phyloP scores from a whole-genome alignment of 2,797 vertebrate genomes.

The Loriculus beryllinus region DNA sequence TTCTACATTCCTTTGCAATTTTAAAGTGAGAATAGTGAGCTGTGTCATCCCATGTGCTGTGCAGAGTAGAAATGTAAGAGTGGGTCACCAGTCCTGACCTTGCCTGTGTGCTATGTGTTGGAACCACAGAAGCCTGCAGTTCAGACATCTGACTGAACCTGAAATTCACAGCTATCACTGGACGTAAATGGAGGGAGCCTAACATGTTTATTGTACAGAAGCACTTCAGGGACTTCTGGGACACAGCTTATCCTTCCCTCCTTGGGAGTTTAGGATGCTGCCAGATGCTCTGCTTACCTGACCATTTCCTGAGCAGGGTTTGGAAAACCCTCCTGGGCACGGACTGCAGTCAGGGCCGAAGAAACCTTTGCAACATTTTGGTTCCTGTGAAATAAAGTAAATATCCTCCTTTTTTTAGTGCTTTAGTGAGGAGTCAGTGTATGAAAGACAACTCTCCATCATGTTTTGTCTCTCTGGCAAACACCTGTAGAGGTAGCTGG shows the following conservation, averaged over 20 bases:
- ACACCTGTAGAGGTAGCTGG: neutral
- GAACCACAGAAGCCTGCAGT: too few relatives aligned
- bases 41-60: too few relatives aligned
- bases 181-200: too few relatives aligned
- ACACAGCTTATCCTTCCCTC: neutral
- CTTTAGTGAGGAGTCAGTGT: neutral
- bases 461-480: neutral
- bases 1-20: too few relatives aligned
- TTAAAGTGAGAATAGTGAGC: too few relatives aligned
- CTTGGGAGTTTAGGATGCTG: too few relatives aligned
- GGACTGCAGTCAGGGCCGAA: slow-evolving; percentile 85
- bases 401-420: neutral
- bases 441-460: neutral
- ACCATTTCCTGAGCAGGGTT: slow-evolving; percentile 86
- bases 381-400: slow-evolving; percentile 73
- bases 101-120: too few relatives aligned
- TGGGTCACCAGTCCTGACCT: too few relatives aligned
- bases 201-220: too few relatives aligned
- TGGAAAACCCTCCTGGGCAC: slow-evolving; percentile 85
- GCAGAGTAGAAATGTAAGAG: too few relatives aligned
- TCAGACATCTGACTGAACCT: too few relatives aligned
- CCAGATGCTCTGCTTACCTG: slow-evolving; percentile 73
- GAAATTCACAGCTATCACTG: too few relatives aligned
- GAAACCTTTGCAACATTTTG: slow-evolving; percentile 88
- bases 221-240: neutral